Evolutionary conservation across 2,888 invertebrate genomes (phyloP), one percentile per base, ranked within the genome.

Genomic region (Cecidostiba fungosa): DNA sequence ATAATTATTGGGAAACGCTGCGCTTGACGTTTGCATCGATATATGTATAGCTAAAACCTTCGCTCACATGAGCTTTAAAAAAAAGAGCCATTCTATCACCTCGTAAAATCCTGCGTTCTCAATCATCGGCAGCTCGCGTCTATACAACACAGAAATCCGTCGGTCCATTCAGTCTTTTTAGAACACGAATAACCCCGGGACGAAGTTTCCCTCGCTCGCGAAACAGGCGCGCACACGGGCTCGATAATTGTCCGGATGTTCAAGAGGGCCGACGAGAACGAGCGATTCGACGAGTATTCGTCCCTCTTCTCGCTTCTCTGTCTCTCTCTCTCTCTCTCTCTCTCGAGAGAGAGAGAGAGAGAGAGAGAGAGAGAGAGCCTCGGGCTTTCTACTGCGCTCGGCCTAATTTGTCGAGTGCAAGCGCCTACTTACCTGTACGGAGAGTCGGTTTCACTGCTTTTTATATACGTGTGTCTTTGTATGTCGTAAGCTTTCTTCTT

Each of bases 371-470:
- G n/a, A n/a, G n/a, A 14, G 47, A 0, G 62, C 4, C 29, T 39
- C 29, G 66, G 43, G 32, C 62, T 77, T 73, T 77, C 39, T 59
- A 19, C 39, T n/a, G 69, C 54, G 59, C 54, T 29, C 69, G 78
- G 79, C 79, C 83, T 79, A 85, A 85, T 82, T 85, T 79, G 70
- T 85, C 76, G 29, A 85, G 78, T 29, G 47, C 50, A 39, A 23
- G 54, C 23, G n/a, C 69, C 79, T 62, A 81, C 79, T 76, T 79
- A 69, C 19, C 16, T 54, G 19, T 19, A 0, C 70, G 5, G 32
- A 2, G 70, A 39, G 23, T 79, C 19, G 54, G 36, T 36, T 78
- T 79, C 29, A 3, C 47, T 77, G 29, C 23, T 66, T 69, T 76
- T 47, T 66, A 26, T 43, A 29, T 6, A n/a, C 77, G 23, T 14